Evolutionary conservation across 2,888 invertebrate species (phyloP), one percentile per base, ranked within the genome.

Genomic region (Xanthia icteritia): DNA sequence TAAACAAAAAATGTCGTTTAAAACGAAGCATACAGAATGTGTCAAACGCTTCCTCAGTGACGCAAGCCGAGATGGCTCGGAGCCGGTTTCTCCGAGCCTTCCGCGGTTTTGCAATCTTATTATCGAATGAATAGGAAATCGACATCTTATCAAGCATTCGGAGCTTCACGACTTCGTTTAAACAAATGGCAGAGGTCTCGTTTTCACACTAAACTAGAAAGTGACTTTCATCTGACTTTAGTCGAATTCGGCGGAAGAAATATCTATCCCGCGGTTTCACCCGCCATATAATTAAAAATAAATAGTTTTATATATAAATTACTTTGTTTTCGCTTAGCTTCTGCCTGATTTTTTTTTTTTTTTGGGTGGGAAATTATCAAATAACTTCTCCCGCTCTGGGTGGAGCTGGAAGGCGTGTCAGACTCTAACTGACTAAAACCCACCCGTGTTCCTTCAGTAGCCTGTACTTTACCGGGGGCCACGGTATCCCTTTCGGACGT

Each of bases 81-180:
- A 88, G 85, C 92, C 79, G 86, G 92, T 92, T 94, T 93, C 93
- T 85, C 92, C 78, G 81, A 84, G 88, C 81, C 91, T 93, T 93
- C 92, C 93, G 92, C 84, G 86, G 88, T 94, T 92, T 94, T 91
- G 92, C 91, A 94, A 92, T 85, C 78, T 80, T 89, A 87, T 89
- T 86, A 89, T 87, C 86, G 86, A 87, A 85, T 88, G 82, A 88
- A 89, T 89, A 91, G 90, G 83, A 91, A 91, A 90, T 86, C 79
- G 60, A 72, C 75, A 74, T 73, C 82, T 88, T 88, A 90, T 89
- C 86, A 81, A 69, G 69, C 81, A 87, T 86, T 84, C 82, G 73
- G 13, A 61, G 64, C 72, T 39, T 84, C 82, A 76, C 80, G 67
- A 74, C 27, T 61, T 36, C 2, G 54, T 60, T 63, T 66, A 84